Evolutionary conservation across 2,797 vertebrate genomes (phyloP).

Genomic region (Tarsius wallacei): DNA sequence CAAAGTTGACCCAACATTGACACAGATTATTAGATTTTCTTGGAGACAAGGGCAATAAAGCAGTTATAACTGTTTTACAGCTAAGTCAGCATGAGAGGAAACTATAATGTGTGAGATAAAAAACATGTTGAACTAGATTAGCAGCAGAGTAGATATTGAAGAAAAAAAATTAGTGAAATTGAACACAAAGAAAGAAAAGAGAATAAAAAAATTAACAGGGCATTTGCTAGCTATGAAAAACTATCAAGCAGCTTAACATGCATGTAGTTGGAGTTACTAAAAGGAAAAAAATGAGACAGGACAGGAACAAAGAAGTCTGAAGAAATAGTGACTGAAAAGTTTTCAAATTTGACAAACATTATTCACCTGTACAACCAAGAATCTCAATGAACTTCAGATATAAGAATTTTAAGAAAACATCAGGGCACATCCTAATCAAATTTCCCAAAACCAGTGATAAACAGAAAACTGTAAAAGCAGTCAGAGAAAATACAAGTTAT

Average conservation of each 20-base stretch:
- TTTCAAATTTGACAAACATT: not conserved
- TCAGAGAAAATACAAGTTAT: not conserved
- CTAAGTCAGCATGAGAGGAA: not conserved
- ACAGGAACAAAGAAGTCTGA: not conserved
- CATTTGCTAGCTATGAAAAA: not conserved
- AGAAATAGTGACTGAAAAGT: not conserved
- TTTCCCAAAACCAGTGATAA: not conserved
- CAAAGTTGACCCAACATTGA: not conserved
- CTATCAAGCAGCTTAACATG: not conserved
- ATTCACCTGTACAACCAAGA: not conserved
- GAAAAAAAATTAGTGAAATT: not conserved
- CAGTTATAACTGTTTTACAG: not conserved
- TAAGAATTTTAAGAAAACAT: not conserved
- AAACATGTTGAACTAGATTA: not conserved
- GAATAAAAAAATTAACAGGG: not conserved
- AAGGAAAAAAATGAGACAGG: not conserved
- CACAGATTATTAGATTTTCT: not conserved
- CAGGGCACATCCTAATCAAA: not conserved
- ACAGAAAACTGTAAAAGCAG: not conserved
- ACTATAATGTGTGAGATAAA: not conserved
- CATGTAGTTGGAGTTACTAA: too few relatives aligned
- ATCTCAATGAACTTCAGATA: not conserved
- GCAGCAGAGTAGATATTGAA: not conserved
- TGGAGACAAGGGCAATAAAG: not conserved
- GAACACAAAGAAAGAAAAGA: not conserved